A percentile compares a stretch with the other conserved stretches of the same genome.
Conservation (phyloP, 2,113 vertebrate genomes). For the Cranoglanis bouderius region DNA sequence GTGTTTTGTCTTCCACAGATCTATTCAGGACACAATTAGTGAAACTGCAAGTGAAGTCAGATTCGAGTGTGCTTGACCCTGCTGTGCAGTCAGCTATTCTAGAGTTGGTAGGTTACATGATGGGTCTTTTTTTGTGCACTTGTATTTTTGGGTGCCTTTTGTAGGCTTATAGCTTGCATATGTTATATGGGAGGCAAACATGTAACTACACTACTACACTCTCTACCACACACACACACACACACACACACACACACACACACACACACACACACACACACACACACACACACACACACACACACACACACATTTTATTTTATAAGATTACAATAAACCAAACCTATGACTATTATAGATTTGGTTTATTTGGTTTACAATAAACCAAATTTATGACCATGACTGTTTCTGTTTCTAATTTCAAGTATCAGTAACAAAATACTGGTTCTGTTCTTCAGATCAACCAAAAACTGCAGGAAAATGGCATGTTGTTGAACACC, state of each 20-base stretch:
- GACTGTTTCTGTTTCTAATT: too few species aligned
- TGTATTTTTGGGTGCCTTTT: neutral
- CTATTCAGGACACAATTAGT: neutral
- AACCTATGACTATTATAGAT: too few species aligned
- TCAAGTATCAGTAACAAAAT: neutral
- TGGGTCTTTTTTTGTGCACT: neutral
- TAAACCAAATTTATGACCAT: too few species aligned
- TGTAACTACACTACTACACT: too few species aligned
- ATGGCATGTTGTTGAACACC: neutral
- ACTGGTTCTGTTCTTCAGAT: constrained; percentile 29
- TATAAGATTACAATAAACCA: too few species aligned
- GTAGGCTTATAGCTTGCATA: too few species aligned
- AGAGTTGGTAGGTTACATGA: constrained; percentile 1
- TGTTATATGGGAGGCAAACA: neutral
- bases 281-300: too few species aligned
- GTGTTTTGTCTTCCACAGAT: constrained; percentile 16
- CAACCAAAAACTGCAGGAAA: constrained; percentile 4
- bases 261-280: too few species aligned
- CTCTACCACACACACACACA: too few species aligned
- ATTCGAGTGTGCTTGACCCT: neutral
- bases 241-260: too few species aligned
- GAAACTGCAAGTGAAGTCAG: constrained; percentile 8
- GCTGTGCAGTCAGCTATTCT: neutral
- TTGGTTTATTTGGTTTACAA: too few species aligned
- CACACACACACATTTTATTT: too few species aligned